A percentile compares a stretch with the other conserved stretches of the same genome.
phyloP scores from a whole-genome alignment of 2,797 vertebrate genomes.

The Threskiornis aethiopicus region DNA sequence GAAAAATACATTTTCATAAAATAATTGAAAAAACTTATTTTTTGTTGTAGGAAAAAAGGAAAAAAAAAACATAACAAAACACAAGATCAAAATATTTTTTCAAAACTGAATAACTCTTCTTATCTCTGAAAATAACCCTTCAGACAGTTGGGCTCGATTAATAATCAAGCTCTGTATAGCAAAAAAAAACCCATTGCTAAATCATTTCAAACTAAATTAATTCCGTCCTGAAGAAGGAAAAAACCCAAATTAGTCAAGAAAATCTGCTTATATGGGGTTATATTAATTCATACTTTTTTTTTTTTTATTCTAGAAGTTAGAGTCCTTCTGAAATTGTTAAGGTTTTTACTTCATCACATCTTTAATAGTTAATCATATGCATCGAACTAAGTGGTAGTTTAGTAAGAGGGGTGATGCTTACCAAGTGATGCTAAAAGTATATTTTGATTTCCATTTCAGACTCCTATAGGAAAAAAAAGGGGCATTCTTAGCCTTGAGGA shows the following conservation, averaged over 20 bases:
- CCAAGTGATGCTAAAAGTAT: not conserved
- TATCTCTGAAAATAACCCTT: not conserved
- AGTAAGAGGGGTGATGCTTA: not conserved
- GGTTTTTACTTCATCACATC: not conserved
- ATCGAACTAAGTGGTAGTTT: not conserved
- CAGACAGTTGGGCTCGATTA: not conserved
- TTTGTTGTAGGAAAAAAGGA: not conserved
- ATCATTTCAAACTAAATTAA: not conserved
- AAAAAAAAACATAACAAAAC: not conserved
- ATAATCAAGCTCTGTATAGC: not conserved
- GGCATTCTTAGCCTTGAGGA: not conserved
- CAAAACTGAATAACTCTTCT: not conserved
- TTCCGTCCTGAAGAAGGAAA: not conserved
- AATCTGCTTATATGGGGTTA: not conserved
- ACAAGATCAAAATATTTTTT: not conserved
- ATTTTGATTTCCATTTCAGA: not conserved
- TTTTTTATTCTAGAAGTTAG: not conserved
- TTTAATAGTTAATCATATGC: not conserved
- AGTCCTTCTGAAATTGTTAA: not conserved
- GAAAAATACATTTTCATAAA: not conserved
- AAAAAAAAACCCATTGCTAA: not conserved
- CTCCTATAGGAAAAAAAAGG: rapidly evolving
- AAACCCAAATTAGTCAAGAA: not conserved
- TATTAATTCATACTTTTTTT: not conserved
- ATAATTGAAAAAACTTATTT: not conserved